phyloP scores from a whole-genome alignment of 2,888 invertebrate species.

The Girardia tigrina region DNA sequence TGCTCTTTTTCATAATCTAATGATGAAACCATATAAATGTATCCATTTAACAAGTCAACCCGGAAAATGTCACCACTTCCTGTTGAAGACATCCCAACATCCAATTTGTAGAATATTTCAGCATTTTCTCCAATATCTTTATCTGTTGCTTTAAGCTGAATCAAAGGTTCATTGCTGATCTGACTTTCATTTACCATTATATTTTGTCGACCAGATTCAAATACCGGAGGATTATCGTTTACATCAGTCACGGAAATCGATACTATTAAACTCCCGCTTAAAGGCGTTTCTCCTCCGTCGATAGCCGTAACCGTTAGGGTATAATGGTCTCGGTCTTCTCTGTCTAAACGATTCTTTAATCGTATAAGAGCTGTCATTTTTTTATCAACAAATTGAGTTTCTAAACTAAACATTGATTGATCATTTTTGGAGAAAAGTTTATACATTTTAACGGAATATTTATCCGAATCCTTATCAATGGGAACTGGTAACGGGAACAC shows the following conservation, averaged over 20 bases:
- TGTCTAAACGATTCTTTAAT: slow-evolving; percentile 18
- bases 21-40: slow-evolving; percentile 23
- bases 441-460: slow-evolving; percentile 26
- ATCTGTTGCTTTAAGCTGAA: slow-evolving; percentile 16
- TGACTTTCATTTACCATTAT: slow-evolving; percentile 26
- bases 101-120: slow-evolving; percentile 25
- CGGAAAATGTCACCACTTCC: slow-evolving; percentile 20
- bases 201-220: background rate
- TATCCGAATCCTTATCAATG: slow-evolving; percentile 26
- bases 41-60: background rate
- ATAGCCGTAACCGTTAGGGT: slow-evolving; percentile 19
- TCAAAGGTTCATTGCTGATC: background rate
- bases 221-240: slow-evolving; percentile 32
- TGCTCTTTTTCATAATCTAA: slow-evolving; percentile 30
- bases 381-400: slow-evolving; percentile 26
- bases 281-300: slow-evolving; percentile 24
- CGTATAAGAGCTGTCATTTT: background rate
- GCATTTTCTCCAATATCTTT: slow-evolving; percentile 32
- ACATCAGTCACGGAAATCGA: slow-evolving; percentile 7
- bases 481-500: slow-evolving; percentile 4
- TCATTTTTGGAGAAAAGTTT: background rate
- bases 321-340: slow-evolving; percentile 28
- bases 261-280: background rate
- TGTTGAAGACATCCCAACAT: background rate
- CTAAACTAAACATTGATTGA: background rate